Conservation (phyloP, 37 sponge, comb jelly and placozoan species). For the Tethya wilhelma region DNA sequence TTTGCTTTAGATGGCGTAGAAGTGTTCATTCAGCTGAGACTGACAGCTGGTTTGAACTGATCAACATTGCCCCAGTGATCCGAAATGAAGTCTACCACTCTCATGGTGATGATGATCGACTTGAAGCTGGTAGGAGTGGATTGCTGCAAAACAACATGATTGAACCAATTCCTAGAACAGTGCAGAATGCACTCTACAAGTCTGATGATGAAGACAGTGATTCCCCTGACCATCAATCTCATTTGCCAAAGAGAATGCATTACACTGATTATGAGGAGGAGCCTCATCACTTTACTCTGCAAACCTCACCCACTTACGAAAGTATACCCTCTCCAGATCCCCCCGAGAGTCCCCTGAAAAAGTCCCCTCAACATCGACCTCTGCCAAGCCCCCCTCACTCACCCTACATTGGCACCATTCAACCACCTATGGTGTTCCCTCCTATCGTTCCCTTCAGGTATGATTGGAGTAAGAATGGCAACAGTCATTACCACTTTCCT, state of each 20-base stretch:
- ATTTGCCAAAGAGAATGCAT: too few species aligned
- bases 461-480: too few species aligned
- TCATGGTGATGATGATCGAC: neutral
- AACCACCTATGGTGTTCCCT: neutral
- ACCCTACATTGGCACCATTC: neutral
- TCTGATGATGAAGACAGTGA: neutral
- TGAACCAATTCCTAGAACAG: conserved; percentile 23
- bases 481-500: too few species aligned
- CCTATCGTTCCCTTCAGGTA: too few species aligned
- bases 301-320: too few species aligned
- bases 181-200: conserved; percentile 32
- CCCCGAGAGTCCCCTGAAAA: too few species aligned
- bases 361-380: neutral
- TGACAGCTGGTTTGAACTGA: conserved; percentile 43
- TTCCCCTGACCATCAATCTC: too few species aligned
- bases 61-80: conserved; percentile 28
- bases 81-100: conserved; percentile 27
- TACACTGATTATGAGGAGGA: neutral
- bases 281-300: too few species aligned
- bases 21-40: conserved; percentile 6
- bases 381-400: neutral
- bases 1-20: conserved; percentile 8
- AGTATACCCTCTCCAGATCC: too few species aligned
- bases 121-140: conserved; percentile 44
- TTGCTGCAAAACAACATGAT: conserved; percentile 18